phyloP scores from a whole-genome alignment of 2,113 vertebrate species.

The Morone chrysops region DNA sequence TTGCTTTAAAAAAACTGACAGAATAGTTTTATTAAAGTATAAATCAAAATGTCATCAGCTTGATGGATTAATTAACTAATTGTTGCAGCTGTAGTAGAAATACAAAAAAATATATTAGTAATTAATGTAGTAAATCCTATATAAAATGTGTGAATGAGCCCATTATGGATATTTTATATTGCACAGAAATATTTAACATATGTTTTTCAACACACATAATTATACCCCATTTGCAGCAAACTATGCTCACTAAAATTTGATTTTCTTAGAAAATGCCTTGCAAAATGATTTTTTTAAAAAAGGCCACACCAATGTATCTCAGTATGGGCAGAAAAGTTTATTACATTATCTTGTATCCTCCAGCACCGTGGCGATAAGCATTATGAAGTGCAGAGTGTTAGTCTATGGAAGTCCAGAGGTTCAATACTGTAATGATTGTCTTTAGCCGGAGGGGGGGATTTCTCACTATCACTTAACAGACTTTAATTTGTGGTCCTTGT shows the following conservation, averaged over 20 bases:
- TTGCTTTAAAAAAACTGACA: not conserved
- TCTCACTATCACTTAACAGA: constrained; percentile 81
- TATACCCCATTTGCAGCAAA: not conserved
- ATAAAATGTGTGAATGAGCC: not conserved
- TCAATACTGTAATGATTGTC: constrained; percentile 79
- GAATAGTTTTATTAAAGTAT: not conserved
- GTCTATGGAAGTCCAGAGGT: constrained; percentile 72
- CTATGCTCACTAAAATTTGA: not conserved
- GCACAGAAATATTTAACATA: not conserved
- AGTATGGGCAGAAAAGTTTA: constrained; percentile 54
- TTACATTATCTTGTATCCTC: constrained; percentile 57
- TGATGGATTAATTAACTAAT: not conserved
- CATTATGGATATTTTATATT: not conserved
- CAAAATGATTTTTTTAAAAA: constrained; percentile 23
- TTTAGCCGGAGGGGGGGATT: constrained; percentile 68
- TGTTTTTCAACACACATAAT: not conserved
- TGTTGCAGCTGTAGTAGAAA: not conserved
- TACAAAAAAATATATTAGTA: not conserved
- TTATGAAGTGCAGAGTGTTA: constrained; percentile 69
- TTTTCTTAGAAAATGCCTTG: constrained; percentile 23
- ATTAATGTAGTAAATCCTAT: no score
- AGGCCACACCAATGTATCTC: constrained; percentile 7
- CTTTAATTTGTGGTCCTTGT: constrained; percentile 80
- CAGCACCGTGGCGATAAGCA: constrained; percentile 55
- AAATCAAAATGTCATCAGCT: no score